These are phyloP conservation scores for Lutjanus erythropterus DNA, from an alignment of 2,113 vertebrate species.

Conservation along the genomic window DNA sequence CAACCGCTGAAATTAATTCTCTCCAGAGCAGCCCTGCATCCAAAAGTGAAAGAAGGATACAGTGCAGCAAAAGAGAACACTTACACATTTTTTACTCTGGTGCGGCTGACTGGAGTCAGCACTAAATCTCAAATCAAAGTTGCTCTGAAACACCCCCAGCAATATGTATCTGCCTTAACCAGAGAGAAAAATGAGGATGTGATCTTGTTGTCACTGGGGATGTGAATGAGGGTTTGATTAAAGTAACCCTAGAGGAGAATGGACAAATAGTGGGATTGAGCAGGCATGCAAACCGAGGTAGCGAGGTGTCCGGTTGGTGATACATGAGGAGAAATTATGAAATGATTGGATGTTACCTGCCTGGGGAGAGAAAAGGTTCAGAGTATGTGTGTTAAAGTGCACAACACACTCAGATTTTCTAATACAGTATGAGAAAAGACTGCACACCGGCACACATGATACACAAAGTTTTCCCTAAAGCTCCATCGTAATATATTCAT, in stretches of 20 bases:
- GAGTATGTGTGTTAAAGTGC: slow-evolving; percentile 14
- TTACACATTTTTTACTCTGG: not conserved
- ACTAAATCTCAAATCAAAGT: slow-evolving; percentile 45
- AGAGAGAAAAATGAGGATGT: slow-evolving; percentile 27
- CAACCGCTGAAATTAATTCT: slow-evolving; percentile 35
- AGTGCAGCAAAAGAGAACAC: slow-evolving; percentile 9
- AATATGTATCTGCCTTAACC: slow-evolving; percentile 14
- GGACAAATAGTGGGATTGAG: slow-evolving; percentile 25
- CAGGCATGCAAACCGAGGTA: slow-evolving; percentile 1
- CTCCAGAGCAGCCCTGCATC: not conserved
- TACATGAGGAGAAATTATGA: slow-evolving; percentile 34
- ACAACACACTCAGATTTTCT: not conserved
- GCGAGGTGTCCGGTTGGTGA: slow-evolving; percentile 12
- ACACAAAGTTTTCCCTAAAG: not conserved
- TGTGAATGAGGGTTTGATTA: slow-evolving; percentile 32
- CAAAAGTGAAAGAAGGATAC: slow-evolving; percentile 1
- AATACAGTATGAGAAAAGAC: not conserved
- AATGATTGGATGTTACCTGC: slow-evolving; percentile 36
- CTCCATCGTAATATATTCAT: not conserved
- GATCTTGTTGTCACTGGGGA: slow-evolving; percentile 28
- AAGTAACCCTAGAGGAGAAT: slow-evolving; percentile 37
- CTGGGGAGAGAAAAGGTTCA: slow-evolving; percentile 20
- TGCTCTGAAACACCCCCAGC: slow-evolving; percentile 20
- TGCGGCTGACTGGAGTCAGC: slow-evolving; percentile 12
- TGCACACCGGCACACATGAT: not conserved